Evolutionary conservation across 2,797 vertebrate species (phyloP), one percentile per base, ranked within the genome.

Genomic region (Gallinago solitaria): DNA sequence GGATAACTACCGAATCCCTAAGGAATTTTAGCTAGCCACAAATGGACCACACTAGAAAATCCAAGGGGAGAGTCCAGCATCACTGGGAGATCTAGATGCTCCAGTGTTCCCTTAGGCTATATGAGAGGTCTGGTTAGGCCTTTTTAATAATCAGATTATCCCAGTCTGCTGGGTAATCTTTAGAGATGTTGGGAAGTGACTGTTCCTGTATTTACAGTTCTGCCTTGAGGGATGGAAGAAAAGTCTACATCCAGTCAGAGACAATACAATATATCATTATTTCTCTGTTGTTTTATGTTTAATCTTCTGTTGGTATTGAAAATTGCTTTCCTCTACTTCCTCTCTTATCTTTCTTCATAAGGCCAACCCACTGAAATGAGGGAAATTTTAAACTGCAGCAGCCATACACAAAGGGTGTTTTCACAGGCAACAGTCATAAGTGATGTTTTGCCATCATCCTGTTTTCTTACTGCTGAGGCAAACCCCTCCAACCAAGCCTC

Each of bases 91-190:
- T 76, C 63, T 37, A 59, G 90, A 96, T 83, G 24, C 48, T 70
- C 20, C 67, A 67, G n/a, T 12, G 27, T 14, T 88, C 59, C 83
- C 67, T 87, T 69, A 67, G 28, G 43, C 35, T 59, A 9, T 57
- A 56, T 39, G 37, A 95, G 70, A 88, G 41, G 39, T 76, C 74
- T 92, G 63, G 41, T 83, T 68, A 91, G 53, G 37, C 65, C 59
- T 93, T 88, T 81, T 75, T 84, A 85, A 70, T 91, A 88, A 93
- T 83, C 53, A 86, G 41, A 90, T 93, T 89, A 82, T 83, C 56
- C 70, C 33, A 51, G 27, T 67, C 54, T 96, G 56, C 69, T 86
- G 35, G 60, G 28, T 73, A 88, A 71, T 91, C 74, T 88, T 82
- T 53, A 77, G 33, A 76, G 78, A 89, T 76, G 48, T 28, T 92